These are phyloP conservation scores for Fissipunctia ypsillon DNA, from an alignment of 2,888 invertebrate genomes.

Conservation along the genomic window DNA sequence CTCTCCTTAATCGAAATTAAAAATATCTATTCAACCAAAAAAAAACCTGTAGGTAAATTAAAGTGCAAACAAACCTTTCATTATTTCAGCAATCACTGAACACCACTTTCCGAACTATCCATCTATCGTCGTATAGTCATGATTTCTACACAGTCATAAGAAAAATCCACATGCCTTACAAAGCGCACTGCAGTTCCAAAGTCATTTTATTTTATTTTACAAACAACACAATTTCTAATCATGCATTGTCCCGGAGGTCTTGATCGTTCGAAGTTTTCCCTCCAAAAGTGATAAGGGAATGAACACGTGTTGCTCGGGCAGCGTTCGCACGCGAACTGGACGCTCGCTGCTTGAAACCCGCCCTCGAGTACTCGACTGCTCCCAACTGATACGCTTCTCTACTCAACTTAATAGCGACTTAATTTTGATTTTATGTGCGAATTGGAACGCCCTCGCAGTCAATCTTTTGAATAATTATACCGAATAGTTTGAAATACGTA, in stretches of 20 bases:
- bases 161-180: conserved; percentile 64
- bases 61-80: conserved; percentile 78
- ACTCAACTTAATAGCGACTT: conserved; percentile 70
- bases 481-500: conserved; percentile 44
- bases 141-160: conserved; percentile 61
- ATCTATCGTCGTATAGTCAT: conserved; percentile 64
- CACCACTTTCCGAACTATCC: conserved; percentile 64
- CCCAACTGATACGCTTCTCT: conserved; percentile 60
- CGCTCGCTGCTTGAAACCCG: conserved; percentile 42
- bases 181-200: conserved; percentile 74
- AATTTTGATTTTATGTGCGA: conserved; percentile 74
- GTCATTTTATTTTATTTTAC: conserved; percentile 45
- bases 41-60: not conserved
- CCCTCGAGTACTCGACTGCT: conserved; percentile 54
- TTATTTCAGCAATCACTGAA: conserved; percentile 71
- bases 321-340: conserved; percentile 74
- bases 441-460: conserved; percentile 53
- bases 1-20: not conserved
- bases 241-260: conserved; percentile 53
- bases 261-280: conserved; percentile 84
- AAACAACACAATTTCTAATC: conserved; percentile 33
- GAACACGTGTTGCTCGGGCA: conserved; percentile 71
- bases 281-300: conserved; percentile 68
- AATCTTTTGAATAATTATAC: conserved; percentile 61
- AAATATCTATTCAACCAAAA: not conserved